Conservation (phyloP, 1,140 invertebrate species). For the Brachionus angularis region DNA sequence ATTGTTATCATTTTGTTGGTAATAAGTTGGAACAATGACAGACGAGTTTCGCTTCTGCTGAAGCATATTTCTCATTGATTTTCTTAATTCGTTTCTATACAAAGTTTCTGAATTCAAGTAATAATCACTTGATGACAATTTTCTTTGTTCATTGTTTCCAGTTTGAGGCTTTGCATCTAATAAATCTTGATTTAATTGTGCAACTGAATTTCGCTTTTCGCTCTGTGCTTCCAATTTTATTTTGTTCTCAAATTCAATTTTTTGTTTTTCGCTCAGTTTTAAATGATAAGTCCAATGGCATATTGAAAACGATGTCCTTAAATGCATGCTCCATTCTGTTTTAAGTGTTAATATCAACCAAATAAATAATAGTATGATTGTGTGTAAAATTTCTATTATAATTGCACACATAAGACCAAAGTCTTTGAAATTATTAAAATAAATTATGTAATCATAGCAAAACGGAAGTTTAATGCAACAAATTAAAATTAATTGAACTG, state of each 20-base stretch:
- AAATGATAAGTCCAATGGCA: constrained; percentile 35
- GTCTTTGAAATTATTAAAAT: constrained; percentile 14
- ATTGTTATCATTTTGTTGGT: too few species aligned
- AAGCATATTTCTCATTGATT: constrained; percentile 9
- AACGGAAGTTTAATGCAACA: constrained; percentile 17
- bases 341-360: constrained; percentile 10
- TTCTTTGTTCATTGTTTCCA: too few species aligned
- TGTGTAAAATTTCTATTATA: constrained; percentile 18
- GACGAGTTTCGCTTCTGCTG: constrained; percentile 10
- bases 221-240: neutral
- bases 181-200: too few species aligned
- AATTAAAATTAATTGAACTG: constrained; percentile 2
- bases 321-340: constrained; percentile 24
- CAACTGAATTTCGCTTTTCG: constrained; percentile 14
- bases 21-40: neutral
- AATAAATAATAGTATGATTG: constrained; percentile 6
- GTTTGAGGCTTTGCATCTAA: too few species aligned
- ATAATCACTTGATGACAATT: too few species aligned
- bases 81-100: constrained; percentile 34
- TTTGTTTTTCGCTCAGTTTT: neutral
- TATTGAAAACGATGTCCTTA: constrained; percentile 6
- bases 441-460: constrained; percentile 16
- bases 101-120: constrained; percentile 28
- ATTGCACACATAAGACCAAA: constrained; percentile 4
- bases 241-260: neutral